Percentiles rank a stretch among this genome's conserved stretches.
Conservation (phyloP, 1,140 invertebrate species). For the Formica exsecta region DNA sequence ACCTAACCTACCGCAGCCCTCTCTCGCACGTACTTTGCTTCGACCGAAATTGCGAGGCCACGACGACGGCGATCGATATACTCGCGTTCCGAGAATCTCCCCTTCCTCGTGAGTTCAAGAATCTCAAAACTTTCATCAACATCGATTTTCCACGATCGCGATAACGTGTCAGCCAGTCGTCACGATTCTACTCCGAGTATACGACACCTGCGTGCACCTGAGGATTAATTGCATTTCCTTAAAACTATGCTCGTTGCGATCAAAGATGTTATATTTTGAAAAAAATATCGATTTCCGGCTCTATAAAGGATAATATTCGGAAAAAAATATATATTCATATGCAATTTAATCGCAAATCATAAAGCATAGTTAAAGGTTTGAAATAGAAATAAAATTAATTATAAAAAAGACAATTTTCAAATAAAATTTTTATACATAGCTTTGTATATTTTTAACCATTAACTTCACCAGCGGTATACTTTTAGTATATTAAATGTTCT, state of each 20-base stretch:
- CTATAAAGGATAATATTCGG: neutral
- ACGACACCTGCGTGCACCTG: slow-evolving; percentile 45
- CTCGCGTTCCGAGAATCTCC: slow-evolving; percentile 50
- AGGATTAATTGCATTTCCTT: slow-evolving; percentile 37
- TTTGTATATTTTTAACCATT: too few species aligned
- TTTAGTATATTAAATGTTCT: neutral
- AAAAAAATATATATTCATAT: neutral
- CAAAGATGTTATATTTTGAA: slow-evolving; percentile 4
- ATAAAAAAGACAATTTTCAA: neutral
- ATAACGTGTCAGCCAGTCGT: slow-evolving; percentile 51
- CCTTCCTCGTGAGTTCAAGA: slow-evolving; percentile 32
- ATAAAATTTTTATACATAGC: neutral
- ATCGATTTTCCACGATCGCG: slow-evolving; percentile 61
- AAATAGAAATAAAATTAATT: neutral
- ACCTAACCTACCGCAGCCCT: slow-evolving; percentile 35
- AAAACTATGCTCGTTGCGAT: slow-evolving; percentile 6
- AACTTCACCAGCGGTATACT: neutral
- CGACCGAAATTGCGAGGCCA: slow-evolving; percentile 43
- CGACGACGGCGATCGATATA: slow-evolving; percentile 57
- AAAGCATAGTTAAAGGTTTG: neutral
- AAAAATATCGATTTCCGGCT: neutral
- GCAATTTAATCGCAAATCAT: slow-evolving; percentile 16
- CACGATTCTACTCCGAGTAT: slow-evolving; percentile 33
- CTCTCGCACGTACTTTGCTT: slow-evolving; percentile 37
- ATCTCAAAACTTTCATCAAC: slow-evolving; percentile 53